Percentiles rank a stretch among this genome's conserved stretches.
Conservation (phyloP, 2,888 invertebrate species). For the Noctua janthina region DNA sequence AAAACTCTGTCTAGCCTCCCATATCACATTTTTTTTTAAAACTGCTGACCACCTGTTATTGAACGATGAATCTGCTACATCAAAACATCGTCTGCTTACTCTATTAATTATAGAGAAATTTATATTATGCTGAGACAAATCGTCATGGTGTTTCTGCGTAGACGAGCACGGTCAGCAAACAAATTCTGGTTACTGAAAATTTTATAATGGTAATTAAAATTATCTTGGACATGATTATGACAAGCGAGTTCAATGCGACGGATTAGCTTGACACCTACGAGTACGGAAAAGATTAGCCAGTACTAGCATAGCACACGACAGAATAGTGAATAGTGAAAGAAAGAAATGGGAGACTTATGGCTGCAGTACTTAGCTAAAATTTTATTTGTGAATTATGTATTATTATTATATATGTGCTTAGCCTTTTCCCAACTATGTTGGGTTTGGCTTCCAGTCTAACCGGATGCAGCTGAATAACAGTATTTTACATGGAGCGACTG, state of each 20-base stretch:
- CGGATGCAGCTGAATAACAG: no score
- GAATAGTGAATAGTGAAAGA: background rate
- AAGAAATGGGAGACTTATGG: background rate
- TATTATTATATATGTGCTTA: no score
- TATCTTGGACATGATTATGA: background rate
- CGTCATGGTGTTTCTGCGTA: slow-evolving; percentile 74
- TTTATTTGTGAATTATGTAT: background rate
- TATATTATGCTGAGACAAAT: slow-evolving; percentile 85
- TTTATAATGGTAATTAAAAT: no score
- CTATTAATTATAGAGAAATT: slow-evolving; percentile 88
- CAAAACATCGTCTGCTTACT: slow-evolving; percentile 82
- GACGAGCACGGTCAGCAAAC: slow-evolving; percentile 74
- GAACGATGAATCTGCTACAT: slow-evolving; percentile 82
- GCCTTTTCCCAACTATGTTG: no score
- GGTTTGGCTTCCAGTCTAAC: no score
- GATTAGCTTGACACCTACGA: background rate
- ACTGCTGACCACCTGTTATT: slow-evolving; percentile 86
- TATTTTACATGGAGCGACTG: no score
- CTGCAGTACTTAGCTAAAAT: background rate
- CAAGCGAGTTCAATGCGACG: background rate
- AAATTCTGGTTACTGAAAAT: slow-evolving; percentile 24
- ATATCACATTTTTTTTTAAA: slow-evolving; percentile 41
- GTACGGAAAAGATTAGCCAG: no score
- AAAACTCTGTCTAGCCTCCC: background rate
- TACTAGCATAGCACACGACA: background rate